Evolutionary conservation across 2,888 invertebrate genomes (phyloP).

Genomic region (Sesia bembeciformis): DNA sequence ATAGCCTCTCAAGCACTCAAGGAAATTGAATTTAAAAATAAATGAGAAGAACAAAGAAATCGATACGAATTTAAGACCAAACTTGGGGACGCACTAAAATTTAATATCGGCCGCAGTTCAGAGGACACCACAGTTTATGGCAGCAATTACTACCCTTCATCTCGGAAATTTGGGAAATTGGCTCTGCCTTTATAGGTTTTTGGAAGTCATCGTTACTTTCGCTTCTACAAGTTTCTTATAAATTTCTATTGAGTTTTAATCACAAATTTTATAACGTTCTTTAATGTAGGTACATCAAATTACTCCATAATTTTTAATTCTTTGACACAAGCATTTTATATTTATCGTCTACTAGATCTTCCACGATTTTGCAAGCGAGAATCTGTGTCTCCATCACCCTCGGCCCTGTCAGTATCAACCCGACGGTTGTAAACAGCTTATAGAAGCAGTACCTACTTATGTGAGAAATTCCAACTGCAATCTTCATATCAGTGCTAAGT

Average conservation of each 20-base stretch:
- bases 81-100: constrained; percentile 57
- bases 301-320: not conserved
- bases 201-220: constrained; percentile 36
- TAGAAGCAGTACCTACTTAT: too few relatives aligned
- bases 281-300: not conserved
- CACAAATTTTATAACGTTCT: not conserved
- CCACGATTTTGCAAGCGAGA: too few relatives aligned
- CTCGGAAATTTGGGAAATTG: constrained; percentile 57
- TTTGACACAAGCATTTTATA: too few relatives aligned
- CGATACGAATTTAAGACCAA: constrained; percentile 48
- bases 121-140: constrained; percentile 62
- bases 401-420: too few relatives aligned
- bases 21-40: constrained; percentile 44
- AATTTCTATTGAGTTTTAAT: not conserved
- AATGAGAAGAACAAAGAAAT: constrained; percentile 38
- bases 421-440: too few relatives aligned
- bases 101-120: constrained; percentile 53
- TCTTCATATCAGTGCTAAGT: too few relatives aligned
- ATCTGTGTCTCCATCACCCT: too few relatives aligned
- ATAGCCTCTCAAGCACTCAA: constrained; percentile 34
- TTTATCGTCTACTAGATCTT: too few relatives aligned
- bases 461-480: too few relatives aligned
- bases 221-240: not conserved
- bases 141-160: constrained; percentile 65
- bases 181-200: constrained; percentile 56